Conservation (phyloP, 2,888 invertebrate species). For the Myopa tessellatipennis region DNA sequence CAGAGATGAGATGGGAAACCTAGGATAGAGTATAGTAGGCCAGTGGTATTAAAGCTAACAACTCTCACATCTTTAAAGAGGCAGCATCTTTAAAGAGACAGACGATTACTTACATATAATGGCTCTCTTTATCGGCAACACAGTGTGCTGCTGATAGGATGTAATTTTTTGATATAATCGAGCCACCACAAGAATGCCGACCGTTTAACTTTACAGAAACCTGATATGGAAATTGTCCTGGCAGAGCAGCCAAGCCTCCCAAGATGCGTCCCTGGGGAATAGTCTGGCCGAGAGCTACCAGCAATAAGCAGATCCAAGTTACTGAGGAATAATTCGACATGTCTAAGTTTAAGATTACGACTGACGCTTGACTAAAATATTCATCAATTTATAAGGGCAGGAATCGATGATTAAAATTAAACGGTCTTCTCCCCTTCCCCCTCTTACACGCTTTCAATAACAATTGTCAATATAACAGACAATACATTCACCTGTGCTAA, state of each 20-base stretch:
- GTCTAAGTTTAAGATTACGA: no score
- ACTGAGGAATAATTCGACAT: no score
- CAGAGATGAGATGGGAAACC: constrained; percentile 57
- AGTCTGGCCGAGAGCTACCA: constrained; percentile 14
- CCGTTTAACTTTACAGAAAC: constrained; percentile 58
- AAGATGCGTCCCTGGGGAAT: constrained; percentile 57
- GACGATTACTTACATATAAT: constrained; percentile 47
- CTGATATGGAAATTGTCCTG: constrained; percentile 65
- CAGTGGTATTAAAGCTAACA: no score
- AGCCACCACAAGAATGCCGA: constrained; percentile 59
- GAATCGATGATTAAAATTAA: no score
- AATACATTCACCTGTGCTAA: no score
- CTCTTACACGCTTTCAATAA: no score
- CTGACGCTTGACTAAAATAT: no score
- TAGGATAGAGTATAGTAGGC: constrained; percentile 37
- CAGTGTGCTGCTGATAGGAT: constrained; percentile 63
- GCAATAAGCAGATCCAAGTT: neutral
- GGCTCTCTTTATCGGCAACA: constrained; percentile 53
- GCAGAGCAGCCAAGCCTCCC: constrained; percentile 61
- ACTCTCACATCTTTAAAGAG: no score
- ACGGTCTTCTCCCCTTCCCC: no score
- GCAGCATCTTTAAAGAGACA: neutral
- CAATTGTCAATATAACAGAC: no score
- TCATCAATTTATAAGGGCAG: no score
- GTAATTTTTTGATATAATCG: constrained; percentile 57